Evolutionary conservation across 1,140 invertebrate species (phyloP).

Genomic region (Leptinotarsa lineolata): DNA sequence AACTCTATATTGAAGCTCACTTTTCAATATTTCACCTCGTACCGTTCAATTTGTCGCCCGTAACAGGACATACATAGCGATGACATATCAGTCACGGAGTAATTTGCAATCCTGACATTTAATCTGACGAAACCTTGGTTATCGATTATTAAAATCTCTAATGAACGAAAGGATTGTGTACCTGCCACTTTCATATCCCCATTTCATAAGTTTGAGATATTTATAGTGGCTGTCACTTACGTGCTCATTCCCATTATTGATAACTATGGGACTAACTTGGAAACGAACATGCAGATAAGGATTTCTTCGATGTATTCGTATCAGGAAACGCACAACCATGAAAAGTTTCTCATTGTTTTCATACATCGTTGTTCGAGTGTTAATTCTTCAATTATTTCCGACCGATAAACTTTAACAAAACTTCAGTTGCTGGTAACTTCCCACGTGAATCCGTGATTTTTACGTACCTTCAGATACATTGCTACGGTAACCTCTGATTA

Average conservation of each 20-base stretch:
- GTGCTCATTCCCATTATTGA: neutral
- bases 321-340: too few relatives aligned
- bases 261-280: too few relatives aligned
- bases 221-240: conserved; percentile 5
- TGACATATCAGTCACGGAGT: neutral
- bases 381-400: too few relatives aligned
- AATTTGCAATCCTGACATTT: neutral
- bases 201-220: conserved; percentile 4
- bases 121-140: conserved; percentile 1
- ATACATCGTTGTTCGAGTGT: too few relatives aligned
- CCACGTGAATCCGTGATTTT: too few relatives aligned
- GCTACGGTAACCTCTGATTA: neutral
- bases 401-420: too few relatives aligned
- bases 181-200: neutral
- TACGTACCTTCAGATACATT: neutral
- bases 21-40: too few relatives aligned
- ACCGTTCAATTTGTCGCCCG: neutral
- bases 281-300: too few relatives aligned
- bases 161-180: conserved; percentile 6
- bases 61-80: conserved; percentile 3
- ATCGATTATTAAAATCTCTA: conserved; percentile 4
- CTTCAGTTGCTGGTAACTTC: too few relatives aligned
- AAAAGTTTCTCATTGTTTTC: too few relatives aligned
- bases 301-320: too few relatives aligned
- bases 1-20: too few relatives aligned